Conservation (phyloP, 2,797 vertebrate genomes). For the Sandelia bainsii region DNA sequence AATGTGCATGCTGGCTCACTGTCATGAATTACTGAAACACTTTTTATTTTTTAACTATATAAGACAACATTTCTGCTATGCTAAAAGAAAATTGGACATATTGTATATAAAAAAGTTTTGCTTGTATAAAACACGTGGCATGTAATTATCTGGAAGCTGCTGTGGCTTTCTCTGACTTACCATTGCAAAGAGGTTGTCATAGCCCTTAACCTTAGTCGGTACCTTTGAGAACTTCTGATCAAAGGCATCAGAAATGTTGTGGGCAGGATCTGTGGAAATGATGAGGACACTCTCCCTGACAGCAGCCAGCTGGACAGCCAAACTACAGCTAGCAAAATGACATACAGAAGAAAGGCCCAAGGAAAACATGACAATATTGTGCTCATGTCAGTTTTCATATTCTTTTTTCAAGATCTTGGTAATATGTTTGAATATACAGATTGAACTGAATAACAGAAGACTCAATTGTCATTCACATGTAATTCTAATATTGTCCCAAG, state of each 20-base stretch:
- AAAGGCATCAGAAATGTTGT: constrained; percentile 98
- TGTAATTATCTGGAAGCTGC: no score
- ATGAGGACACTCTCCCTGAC: constrained; percentile 96
- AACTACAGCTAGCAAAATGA: constrained; percentile 87
- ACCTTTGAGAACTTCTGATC: constrained; percentile 99
- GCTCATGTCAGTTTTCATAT: not conserved
- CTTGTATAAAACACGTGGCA: no score
- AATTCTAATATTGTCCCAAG: no score
- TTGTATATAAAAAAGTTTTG: no score
- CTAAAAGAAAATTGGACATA: no score
- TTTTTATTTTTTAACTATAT: no score
- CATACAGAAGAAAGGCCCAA: not conserved
- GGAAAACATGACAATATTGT: no score
- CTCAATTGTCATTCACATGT: not conserved
- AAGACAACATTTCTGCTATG: no score
- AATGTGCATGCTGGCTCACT: not conserved
- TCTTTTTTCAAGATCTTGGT: no score
- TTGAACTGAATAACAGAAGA: no score
- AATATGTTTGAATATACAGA: not conserved
- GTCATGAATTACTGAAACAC: no score
- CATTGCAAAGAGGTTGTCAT: constrained; percentile 98
- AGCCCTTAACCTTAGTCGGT: constrained; percentile 96
- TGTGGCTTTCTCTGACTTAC: constrained; percentile 76
- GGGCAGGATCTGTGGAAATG: constrained; percentile 97
- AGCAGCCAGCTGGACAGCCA: constrained; percentile 93